Base-by-base conservation (phyloP, 2,888 invertebrate species). In the Nomada ferruginata region DNA sequence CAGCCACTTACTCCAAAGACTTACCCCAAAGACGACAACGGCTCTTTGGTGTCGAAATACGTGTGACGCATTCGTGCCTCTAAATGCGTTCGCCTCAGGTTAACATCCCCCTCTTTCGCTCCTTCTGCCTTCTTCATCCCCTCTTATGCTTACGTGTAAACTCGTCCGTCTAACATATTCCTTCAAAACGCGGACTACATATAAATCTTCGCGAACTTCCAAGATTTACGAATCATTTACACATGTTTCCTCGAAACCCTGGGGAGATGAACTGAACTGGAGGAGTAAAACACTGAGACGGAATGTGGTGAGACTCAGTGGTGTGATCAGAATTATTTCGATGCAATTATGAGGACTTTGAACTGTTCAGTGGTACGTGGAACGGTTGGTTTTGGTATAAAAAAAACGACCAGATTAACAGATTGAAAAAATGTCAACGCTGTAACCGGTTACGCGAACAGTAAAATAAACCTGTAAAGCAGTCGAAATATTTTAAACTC, bases 1-100 rank as follows among this genome's bases (percentile, higher is more conserved):
- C 66, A 59, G 66, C 82, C 82, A 76, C 76, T 72, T 76, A 70
- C 53, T 26, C 68, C 53, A 23, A 59, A 68, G 76, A 50, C 47
- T 77, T 69, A 72, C 68, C 76, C 80, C 68, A 61, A 63, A 82
- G 76, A 82, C 75, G 65, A 65, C 61, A 69, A 64, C 81, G 66
- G 52, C 72, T 70, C 82, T 82, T 82, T 61, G 82, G 82, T 73
- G 82, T 76, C 82, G 82, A 77, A 82, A 76, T 83, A 83, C 82
- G 72, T 53, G 76, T 26, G 82, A 83, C 64, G 69, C 69, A 64
- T 71, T 70, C 76, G 76, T 23, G 76, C 64, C 76, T 76, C 72
- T 76, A 73, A 82, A 83, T 73, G 55, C 69, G 68, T 71, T 55
- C 53, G 76, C 73, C 82, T 52, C 47, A 7, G 76, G 82, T 72